These are phyloP conservation scores for Megastigmus dorsalis DNA, from an alignment of 2,888 invertebrate species.

Conservation along the genomic window DNA sequence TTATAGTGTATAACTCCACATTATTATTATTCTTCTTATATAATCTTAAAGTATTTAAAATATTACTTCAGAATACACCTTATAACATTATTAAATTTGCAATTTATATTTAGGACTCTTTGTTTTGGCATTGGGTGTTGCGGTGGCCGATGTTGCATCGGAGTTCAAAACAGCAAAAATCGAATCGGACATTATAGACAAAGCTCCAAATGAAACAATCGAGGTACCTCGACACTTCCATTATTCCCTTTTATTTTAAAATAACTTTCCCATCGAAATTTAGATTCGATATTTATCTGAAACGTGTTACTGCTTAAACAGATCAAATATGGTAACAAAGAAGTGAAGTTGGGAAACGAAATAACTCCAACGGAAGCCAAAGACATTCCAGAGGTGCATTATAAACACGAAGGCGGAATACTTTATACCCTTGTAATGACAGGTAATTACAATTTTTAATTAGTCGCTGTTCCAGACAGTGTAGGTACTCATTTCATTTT, in stretches of 20 bases:
- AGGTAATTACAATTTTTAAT: conserved; percentile 59
- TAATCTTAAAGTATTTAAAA: neutral
- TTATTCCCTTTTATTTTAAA: neutral
- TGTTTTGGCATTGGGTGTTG: conserved; percentile 58
- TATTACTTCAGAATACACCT: neutral
- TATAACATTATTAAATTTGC: neutral
- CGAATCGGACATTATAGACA: conserved; percentile 68
- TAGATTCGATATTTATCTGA: neutral
- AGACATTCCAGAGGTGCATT: conserved; percentile 69
- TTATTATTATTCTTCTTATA: neutral
- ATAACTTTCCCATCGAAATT: neutral
- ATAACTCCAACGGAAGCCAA: conserved; percentile 68
- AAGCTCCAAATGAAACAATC: conserved; percentile 65
- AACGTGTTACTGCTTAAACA: conserved; percentile 42
- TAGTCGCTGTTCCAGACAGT: too few relatives aligned
- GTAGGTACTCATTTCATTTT: too few relatives aligned
- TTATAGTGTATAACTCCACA: neutral
- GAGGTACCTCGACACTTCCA: conserved; percentile 62
- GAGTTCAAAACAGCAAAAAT: conserved; percentile 68
- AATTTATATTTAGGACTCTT: conserved; percentile 60
- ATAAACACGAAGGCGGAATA: conserved; percentile 71
- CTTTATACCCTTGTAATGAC: conserved; percentile 71
- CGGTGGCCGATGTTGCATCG: conserved; percentile 64
- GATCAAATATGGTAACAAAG: conserved; percentile 69
- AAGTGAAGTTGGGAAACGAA: conserved; percentile 68